These are phyloP conservation scores for Reticulitermes speratus DNA, from an alignment of 1,140 invertebrate species.

Conservation along the genomic window DNA sequence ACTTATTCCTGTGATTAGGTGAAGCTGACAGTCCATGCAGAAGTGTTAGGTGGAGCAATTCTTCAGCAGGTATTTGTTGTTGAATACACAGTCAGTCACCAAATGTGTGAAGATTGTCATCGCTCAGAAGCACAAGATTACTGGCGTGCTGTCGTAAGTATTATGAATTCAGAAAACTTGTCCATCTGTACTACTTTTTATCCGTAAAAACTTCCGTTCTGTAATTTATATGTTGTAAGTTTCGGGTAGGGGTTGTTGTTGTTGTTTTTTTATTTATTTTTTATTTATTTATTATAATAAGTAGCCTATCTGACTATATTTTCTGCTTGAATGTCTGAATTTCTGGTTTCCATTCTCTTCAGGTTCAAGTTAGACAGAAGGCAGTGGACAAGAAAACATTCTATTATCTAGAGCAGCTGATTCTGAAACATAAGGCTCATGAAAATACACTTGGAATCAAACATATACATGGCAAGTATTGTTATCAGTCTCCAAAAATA, in stretches of 20 bases:
- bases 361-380: slow-evolving; percentile 84
- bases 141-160: slow-evolving; percentile 84
- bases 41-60: slow-evolving; percentile 80
- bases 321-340: too few relatives aligned
- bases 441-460: slow-evolving; percentile 92
- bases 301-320: background rate
- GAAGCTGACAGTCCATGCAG: slow-evolving; percentile 95
- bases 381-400: slow-evolving; percentile 96
- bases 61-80: slow-evolving; percentile 92
- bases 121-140: slow-evolving; percentile 95
- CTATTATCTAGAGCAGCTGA: slow-evolving; percentile 96
- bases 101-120: slow-evolving; percentile 98
- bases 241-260: too few relatives aligned
- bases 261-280: slow-evolving; percentile 35
- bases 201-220: background rate
- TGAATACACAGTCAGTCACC: slow-evolving; percentile 86
- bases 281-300: slow-evolving; percentile 22
- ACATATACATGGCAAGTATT: slow-evolving; percentile 71
- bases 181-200: background rate
- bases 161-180: background rate
- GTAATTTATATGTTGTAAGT: slow-evolving; percentile 1
- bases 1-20: slow-evolving; percentile 54
- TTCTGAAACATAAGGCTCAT: slow-evolving; percentile 94
- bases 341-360: slow-evolving; percentile 31
- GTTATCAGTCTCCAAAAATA: background rate